Base-by-base conservation (phyloP, 1,140 invertebrate species). In the Drosophila nigromelanica region DNA sequence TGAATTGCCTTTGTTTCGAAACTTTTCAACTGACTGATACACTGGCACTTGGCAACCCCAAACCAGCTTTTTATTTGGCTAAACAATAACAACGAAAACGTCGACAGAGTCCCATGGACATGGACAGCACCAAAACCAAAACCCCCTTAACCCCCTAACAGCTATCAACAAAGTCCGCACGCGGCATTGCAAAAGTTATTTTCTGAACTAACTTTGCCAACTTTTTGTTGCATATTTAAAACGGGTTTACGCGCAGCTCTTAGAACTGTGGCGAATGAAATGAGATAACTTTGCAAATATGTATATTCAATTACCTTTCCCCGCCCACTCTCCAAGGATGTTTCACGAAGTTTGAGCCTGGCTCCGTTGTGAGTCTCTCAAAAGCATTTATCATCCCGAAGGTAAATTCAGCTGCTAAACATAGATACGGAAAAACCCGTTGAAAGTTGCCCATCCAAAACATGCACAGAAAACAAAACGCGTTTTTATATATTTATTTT, bases 171-270 rank as follows among this genome's bases (percentile, higher is more conserved):
- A 61, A 73, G 61, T 58, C 56, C 61, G 56, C 18, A 76, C 51
- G 35, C 61, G 73, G 52, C 67, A 66, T 67, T 62, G 52, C 58
- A 48, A 76, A 78, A 78, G 73, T 78, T 78, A 76, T 73, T 77
- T 58, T 73, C 43, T 33, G 37, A 68, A 77, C 63, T 69, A 69
- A 63, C 54, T 79, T 79, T 68, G 52, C 18, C 18, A 79, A 76
- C 74, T 79, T 79, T 79, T 77, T 77, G 74, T 77, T 76, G 77
- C 74, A 79, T 77, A 79, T 77, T 77, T 77, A 77, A 79, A 79
- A 79, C 70, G 70, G 74, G 74, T 64, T 76, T 73, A 64, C 55
- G 63, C 74, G 40, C 24, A 55, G 43, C 60, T 64, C 45, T 35
- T 52, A 40, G 40, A 54, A 30, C 58, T 37, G 43, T 39, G 52